Conservation (phyloP, 2,888 invertebrate genomes). For the Alentia gelatinosa region DNA sequence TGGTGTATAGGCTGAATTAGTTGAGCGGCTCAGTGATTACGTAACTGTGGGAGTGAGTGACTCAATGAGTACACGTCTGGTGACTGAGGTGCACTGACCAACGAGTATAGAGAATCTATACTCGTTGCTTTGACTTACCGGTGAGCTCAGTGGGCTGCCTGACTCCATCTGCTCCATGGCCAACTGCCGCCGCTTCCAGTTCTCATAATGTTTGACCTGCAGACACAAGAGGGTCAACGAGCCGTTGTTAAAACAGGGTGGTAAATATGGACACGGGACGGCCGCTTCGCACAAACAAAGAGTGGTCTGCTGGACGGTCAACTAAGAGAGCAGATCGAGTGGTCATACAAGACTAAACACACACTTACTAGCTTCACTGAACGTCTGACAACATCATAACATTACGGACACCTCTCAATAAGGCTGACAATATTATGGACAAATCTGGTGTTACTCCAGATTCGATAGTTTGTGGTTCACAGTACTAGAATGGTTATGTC, state of each 20-base stretch:
- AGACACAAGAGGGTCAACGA: background rate
- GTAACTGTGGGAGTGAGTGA: too few relatives aligned
- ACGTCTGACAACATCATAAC: too few relatives aligned
- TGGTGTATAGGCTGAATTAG: too few relatives aligned
- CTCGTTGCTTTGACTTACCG: slow-evolving; percentile 27
- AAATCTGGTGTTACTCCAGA: too few relatives aligned
- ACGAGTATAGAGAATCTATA: too few relatives aligned
- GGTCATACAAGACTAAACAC: background rate
- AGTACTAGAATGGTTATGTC: too few relatives aligned
- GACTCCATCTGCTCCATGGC: background rate
- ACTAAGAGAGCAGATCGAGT: background rate
- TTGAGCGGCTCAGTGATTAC: too few relatives aligned
- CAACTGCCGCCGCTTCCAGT: slow-evolving; percentile 47
- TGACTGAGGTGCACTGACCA: too few relatives aligned
- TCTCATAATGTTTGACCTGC: slow-evolving; percentile 47
- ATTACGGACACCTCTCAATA: too few relatives aligned
- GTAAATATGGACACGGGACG: background rate
- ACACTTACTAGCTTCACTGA: background rate
- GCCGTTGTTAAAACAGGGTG: background rate
- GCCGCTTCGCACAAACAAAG: background rate
- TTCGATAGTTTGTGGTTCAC: too few relatives aligned
- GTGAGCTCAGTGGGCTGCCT: background rate
- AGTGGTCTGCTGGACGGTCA: background rate
- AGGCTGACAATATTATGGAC: too few relatives aligned
- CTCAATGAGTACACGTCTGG: too few relatives aligned